Conservation (phyloP, 2,113 vertebrate species). For the Ellobius talpinus region DNA sequence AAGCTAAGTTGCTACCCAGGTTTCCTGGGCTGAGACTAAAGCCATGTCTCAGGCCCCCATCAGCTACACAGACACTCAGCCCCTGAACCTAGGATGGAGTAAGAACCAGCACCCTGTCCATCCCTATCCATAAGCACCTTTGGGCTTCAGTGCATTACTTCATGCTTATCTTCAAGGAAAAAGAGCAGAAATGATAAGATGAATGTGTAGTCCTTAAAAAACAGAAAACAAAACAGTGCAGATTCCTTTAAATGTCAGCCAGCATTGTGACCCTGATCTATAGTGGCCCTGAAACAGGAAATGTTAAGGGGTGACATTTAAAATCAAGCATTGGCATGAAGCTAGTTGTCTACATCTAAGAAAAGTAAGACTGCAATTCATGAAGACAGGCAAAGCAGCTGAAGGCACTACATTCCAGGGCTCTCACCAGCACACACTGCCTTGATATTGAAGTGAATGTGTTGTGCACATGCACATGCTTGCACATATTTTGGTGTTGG, state of each 20-base stretch:
- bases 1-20: background rate
- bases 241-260: constrained; percentile 16
- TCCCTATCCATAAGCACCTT: background rate
- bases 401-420: rapidly evolving
- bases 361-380: background rate
- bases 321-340: background rate
- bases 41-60: background rate
- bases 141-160: background rate
- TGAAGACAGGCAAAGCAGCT: background rate
- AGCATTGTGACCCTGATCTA: background rate
- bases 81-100: background rate
- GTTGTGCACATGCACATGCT: rapidly evolving
- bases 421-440: rapidly evolving
- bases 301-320: background rate
- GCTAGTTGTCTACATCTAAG: background rate
- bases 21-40: background rate
- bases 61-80: too few species aligned
- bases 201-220: background rate
- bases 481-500: rapidly evolving
- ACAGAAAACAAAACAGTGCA: background rate
- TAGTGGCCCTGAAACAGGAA: background rate
- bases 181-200: background rate
- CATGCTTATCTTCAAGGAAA: background rate
- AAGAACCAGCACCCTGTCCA: background rate
- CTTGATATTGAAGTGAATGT: rapidly evolving